Evolutionary conservation across 2,888 invertebrate genomes (phyloP).

Genomic region (Chirona hameri): DNA sequence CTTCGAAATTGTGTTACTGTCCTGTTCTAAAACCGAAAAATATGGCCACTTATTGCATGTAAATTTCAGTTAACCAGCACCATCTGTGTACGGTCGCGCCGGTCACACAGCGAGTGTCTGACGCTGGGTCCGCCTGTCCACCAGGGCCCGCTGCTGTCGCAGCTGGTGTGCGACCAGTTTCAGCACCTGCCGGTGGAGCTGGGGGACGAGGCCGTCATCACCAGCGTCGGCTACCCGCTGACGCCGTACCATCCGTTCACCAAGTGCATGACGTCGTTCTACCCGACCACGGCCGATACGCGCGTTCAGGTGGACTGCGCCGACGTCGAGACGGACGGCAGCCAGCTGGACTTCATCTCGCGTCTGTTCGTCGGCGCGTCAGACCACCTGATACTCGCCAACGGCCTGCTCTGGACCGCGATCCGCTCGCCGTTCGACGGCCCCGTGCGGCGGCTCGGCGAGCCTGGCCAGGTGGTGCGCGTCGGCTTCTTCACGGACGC

Average conservation of each 20-base stretch:
- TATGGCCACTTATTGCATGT: too few relatives aligned
- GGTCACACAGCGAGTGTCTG: too few relatives aligned
- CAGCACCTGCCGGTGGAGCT: background rate
- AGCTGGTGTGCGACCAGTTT: background rate
- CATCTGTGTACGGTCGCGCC: too few relatives aligned
- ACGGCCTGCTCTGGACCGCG: background rate
- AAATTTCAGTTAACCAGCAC: too few relatives aligned
- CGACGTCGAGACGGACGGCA: background rate
- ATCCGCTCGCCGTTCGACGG: background rate
- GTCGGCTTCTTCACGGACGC: background rate
- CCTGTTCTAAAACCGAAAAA: too few relatives aligned
- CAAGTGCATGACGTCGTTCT: background rate
- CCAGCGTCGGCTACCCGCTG: background rate
- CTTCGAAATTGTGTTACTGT: too few relatives aligned
- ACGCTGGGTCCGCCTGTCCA: too few relatives aligned
- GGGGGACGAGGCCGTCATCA: conserved; percentile 3
- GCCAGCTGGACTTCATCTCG: background rate
- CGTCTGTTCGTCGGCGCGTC: background rate
- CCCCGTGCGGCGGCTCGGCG: background rate
- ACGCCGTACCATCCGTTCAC: background rate
- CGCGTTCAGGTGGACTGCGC: background rate
- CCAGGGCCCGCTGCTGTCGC: background rate
- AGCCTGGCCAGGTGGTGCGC: background rate
- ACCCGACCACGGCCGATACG: background rate
- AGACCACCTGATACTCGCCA: background rate